Evolutionary conservation across 1,140 invertebrate genomes (phyloP).

Genomic region (Bombus waltoni): DNA sequence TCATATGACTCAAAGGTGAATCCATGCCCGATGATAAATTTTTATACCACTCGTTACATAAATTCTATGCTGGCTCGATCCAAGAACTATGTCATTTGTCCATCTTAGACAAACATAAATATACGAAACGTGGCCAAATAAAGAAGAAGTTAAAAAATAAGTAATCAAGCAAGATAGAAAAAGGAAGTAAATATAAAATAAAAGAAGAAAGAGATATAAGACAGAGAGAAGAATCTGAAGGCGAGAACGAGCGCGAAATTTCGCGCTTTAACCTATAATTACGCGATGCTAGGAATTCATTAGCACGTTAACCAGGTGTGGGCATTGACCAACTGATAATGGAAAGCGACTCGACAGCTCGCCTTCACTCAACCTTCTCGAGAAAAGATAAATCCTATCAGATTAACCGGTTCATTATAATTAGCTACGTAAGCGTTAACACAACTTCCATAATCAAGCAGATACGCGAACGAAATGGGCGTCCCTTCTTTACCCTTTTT

Average conservation of each 20-base stretch:
- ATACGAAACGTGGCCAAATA: not conserved
- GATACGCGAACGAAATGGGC: conserved; percentile 32
- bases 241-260: conserved; percentile 36
- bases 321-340: conserved; percentile 57
- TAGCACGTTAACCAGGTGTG: conserved; percentile 65
- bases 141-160: not conserved
- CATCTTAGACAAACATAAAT: not conserved
- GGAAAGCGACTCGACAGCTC: not conserved
- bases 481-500: not conserved
- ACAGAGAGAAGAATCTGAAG: not conserved
- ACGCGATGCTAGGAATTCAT: conserved; percentile 64
- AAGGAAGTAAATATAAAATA: not conserved
- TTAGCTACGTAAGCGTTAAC: conserved; percentile 60
- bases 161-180: too few species aligned
- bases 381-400: conserved; percentile 64
- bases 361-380: conserved; percentile 13
- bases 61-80: not conserved
- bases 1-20: too few species aligned
- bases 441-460: conserved; percentile 45
- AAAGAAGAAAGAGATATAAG: too few species aligned
- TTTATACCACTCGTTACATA: not conserved
- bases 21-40: too few species aligned
- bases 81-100: not conserved
- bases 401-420: conserved; percentile 64
- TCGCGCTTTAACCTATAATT: conserved; percentile 62